Percentiles rank a stretch among this genome's conserved stretches.
Conservation (phyloP, 1,140 invertebrate genomes). For the Cecropterus lyciades region DNA sequence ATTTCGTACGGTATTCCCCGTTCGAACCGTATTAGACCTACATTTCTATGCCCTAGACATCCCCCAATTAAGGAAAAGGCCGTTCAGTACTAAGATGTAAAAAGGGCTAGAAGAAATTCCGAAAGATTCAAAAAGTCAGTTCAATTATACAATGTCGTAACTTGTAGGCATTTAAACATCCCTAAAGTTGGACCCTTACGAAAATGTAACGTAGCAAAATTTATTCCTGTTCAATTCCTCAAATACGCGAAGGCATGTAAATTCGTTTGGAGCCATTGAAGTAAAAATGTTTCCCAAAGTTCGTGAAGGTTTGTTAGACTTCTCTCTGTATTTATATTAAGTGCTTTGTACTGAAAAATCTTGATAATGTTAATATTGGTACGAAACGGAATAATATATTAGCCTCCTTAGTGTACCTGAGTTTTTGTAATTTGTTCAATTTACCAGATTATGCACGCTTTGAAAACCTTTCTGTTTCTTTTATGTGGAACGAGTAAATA, state of each 20-base stretch:
- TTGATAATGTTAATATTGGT: constrained; percentile 2
- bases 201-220: constrained; percentile 21
- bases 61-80: no score
- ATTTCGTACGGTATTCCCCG: no score
- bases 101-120: no score
- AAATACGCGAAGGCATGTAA: constrained; percentile 25
- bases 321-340: constrained; percentile 4
- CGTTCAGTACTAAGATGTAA: no score
- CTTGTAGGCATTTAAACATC: background rate
- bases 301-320: constrained; percentile 11
- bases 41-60: no score
- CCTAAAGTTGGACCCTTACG: constrained; percentile 3
- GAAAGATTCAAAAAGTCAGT: no score
- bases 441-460: no score
- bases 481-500: no score
- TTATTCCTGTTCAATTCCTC: constrained; percentile 19
- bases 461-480: no score
- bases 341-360: constrained; percentile 2
- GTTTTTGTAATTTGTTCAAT: no score
- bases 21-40: no score
- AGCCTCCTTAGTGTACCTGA: no score
- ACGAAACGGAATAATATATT: background rate
- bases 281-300: constrained; percentile 23
- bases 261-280: constrained; percentile 24
- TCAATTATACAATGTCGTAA: background rate